A percentile compares a stretch with the other conserved stretches of the same genome.
These are phyloP conservation scores for Typhlomys cinereus DNA, from an alignment of 2,113 vertebrate species.

Conservation along the genomic window DNA sequence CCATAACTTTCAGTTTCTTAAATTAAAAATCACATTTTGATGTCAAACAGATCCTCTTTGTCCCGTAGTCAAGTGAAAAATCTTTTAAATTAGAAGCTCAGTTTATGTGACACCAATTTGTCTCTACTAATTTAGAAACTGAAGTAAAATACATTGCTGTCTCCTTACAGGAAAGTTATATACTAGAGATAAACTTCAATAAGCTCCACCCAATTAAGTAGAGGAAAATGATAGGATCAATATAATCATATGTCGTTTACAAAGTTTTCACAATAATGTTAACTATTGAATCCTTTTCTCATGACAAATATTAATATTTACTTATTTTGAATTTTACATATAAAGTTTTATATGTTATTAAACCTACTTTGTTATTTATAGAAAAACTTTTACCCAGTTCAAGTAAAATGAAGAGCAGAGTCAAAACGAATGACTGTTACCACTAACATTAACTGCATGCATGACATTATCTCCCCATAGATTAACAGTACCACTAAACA, in stretches of 20 bases:
- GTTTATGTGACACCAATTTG: neutral
- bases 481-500: neutral
- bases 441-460: no score
- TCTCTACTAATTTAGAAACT: neutral
- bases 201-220: rapidly evolving
- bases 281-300: neutral
- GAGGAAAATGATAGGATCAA: neutral
- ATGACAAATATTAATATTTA: neutral
- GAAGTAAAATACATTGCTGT: neutral
- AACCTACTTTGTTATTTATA: neutral
- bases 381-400: neutral
- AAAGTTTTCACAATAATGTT: neutral
- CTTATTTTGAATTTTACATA: neutral
- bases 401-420: neutral
- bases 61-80: neutral
- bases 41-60: neutral
- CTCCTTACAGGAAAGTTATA: neutral
- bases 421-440: neutral
- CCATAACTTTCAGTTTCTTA: neutral
- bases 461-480: neutral
- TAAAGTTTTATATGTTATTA: neutral
- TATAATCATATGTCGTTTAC: neutral
- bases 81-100: neutral
- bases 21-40: neutral
- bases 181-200: neutral